These are phyloP conservation scores for Gallinago jamesoni DNA, from an alignment of 2,113 vertebrate species.

Conservation along the genomic window DNA sequence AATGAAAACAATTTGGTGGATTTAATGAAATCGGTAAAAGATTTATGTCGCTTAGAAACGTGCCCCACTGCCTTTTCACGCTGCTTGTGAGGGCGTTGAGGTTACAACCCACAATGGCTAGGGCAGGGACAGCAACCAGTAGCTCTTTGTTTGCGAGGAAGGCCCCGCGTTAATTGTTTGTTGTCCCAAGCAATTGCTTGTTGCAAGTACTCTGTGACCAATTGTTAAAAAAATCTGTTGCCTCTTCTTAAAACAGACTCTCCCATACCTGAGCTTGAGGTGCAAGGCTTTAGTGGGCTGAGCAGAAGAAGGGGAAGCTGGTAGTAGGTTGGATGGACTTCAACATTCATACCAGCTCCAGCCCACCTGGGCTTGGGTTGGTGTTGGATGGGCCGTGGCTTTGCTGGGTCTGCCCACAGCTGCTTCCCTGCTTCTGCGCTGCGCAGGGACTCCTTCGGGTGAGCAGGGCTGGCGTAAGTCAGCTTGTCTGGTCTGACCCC, in stretches of 20 bases:
- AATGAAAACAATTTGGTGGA: background rate
- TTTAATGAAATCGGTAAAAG: background rate
- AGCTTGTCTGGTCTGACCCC: background rate
- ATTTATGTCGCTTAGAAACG: background rate
- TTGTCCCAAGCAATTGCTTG: background rate
- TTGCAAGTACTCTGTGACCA: background rate
- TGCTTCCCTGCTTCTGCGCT: background rate
- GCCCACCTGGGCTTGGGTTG: background rate
- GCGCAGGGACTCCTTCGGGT: accelerated
- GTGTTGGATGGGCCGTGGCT: accelerated
- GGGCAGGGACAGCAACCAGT: background rate
- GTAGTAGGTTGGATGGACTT: background rate
- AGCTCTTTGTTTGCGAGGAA: background rate
- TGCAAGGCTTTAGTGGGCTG: background rate
- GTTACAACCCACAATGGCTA: background rate
- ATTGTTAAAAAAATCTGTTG: background rate
- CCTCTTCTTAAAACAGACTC: background rate
- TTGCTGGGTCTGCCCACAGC: background rate
- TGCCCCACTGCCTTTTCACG: background rate
- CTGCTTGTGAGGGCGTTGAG: accelerated
- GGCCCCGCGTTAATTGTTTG: background rate
- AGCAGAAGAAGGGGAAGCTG: background rate
- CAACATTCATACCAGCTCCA: background rate
- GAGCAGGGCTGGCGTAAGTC: background rate
- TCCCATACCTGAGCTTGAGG: background rate